phyloP scores from a whole-genome alignment of 2,888 invertebrate species.

The Oxycera nigricornis region DNA sequence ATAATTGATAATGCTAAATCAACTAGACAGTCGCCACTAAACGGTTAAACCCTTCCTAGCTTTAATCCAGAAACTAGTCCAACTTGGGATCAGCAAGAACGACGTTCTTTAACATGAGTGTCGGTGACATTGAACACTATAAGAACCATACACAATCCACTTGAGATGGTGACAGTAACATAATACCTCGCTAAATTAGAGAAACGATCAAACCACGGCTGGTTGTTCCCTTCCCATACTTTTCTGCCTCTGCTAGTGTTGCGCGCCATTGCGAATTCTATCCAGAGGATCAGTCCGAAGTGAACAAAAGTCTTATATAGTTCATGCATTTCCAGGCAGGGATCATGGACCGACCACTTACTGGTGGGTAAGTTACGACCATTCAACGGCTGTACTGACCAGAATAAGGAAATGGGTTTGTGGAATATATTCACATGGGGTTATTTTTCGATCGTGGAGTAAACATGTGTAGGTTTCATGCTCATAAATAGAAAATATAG shows the following conservation, averaged over 20 bases:
- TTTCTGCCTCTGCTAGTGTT: too few species aligned
- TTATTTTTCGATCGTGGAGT: too few species aligned
- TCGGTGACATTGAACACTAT: conserved; percentile 23
- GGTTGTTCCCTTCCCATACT: too few species aligned
- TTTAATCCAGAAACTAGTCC: not conserved
- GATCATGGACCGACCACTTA: conserved; percentile 14
- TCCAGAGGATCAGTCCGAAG: not conserved
- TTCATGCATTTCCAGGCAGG: not conserved
- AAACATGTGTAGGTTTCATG: too few species aligned
- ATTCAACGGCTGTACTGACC: not conserved
- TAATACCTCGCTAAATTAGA: conserved; percentile 38
- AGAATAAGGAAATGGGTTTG: not conserved
- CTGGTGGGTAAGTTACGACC: conserved; percentile 14
- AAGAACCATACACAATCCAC: conserved; percentile 32
- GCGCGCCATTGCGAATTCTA: not conserved
- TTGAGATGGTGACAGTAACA: conserved; percentile 37
- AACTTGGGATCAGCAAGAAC: not conserved
- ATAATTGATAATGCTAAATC: too few species aligned
- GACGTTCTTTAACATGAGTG: not conserved
- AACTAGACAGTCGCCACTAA: not conserved
- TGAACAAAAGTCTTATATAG: conserved; percentile 11
- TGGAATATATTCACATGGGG: too few species aligned
- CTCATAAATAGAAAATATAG: too few species aligned
- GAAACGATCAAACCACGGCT: conserved; percentile 16
- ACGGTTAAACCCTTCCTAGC: not conserved